These are phyloP conservation scores for Prunella fulvescens DNA, from an alignment of 2,113 vertebrate genomes.

Conservation along the genomic window DNA sequence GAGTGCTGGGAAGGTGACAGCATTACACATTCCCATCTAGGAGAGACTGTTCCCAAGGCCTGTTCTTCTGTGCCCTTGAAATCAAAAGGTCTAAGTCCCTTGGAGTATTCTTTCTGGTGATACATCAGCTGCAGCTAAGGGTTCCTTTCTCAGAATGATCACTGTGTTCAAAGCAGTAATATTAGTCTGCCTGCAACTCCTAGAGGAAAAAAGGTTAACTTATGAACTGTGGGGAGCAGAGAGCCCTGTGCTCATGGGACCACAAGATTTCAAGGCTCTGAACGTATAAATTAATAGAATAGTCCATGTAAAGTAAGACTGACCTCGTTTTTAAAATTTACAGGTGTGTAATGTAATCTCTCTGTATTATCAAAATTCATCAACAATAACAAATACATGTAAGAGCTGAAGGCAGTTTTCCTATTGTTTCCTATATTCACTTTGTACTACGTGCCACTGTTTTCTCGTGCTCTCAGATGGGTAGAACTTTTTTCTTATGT, in stretches of 20 bases:
- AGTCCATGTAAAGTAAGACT: neutral
- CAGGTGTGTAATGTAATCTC: neutral
- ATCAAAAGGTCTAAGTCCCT: neutral
- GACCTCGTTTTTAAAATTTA: neutral
- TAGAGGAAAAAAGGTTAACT: neutral
- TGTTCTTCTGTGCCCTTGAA: fast-evolving
- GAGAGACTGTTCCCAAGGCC: neutral
- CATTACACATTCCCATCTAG: neutral
- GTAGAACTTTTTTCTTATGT: neutral
- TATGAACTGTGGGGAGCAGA: neutral
- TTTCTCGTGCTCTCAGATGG: neutral
- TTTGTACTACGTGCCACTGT: neutral
- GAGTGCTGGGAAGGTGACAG: neutral
- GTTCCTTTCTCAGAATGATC: neutral
- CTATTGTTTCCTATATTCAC: neutral
- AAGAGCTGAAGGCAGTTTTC: neutral
- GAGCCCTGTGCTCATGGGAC: neutral
- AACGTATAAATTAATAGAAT: neutral
- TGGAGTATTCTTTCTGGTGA: neutral
- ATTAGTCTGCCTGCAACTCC: neutral
- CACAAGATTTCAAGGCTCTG: neutral
- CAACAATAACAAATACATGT: neutral
- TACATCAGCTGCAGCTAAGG: neutral
- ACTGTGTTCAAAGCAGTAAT: neutral
- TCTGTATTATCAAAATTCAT: neutral